Evolutionary conservation across 2,888 invertebrate species (phyloP), one percentile per base, ranked within the genome.

Genomic region (Ptychoptera contaminata): DNA sequence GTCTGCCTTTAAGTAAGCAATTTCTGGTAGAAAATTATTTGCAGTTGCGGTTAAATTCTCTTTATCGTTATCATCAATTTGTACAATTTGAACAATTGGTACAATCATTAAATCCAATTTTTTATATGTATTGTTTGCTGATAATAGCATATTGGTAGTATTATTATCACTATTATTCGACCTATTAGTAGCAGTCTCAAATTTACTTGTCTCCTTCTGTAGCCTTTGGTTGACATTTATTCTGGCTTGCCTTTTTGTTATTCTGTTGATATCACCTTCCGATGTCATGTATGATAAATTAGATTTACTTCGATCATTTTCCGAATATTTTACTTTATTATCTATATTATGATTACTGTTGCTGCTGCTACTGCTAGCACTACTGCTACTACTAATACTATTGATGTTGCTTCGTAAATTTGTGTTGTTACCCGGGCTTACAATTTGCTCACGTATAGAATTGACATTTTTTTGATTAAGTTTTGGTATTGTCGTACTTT

Each of bases 11-110:
- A 46, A 46, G 29, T 43, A 40, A 8, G 46, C 43, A 16, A 42
- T 32, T 44, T 43, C 37, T 11, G 16, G 39, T 34, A 36, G 9
- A 36, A 12, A 16, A 15, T 35, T 23, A 9, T 16, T 35, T 5
- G 11, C 35, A 23, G 11, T 42, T 16, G 35, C 15, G 16, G 16
- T 35, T 42, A 63, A 46, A 64, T 59, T 40, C 62, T 60, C 52
- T 64, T 63, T 46, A 54, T 64, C 64, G 47, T 64, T 64, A 54
- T 59, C 64, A 48, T 64, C 64, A 39, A 64, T 57, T 51, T 63
- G 63, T 43, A 44, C 41, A 47, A 37, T 23, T 43, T 10, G 38
- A 23, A 48, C 63, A 61, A 46, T 49, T 45, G 14, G 47, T 49
- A 30, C 45, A 43, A 37, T 43, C 48, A 40, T 16, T 23, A 38